phyloP scores from a whole-genome alignment of 1,140 invertebrate genomes.

The Caenorhabditis latens region DNA sequence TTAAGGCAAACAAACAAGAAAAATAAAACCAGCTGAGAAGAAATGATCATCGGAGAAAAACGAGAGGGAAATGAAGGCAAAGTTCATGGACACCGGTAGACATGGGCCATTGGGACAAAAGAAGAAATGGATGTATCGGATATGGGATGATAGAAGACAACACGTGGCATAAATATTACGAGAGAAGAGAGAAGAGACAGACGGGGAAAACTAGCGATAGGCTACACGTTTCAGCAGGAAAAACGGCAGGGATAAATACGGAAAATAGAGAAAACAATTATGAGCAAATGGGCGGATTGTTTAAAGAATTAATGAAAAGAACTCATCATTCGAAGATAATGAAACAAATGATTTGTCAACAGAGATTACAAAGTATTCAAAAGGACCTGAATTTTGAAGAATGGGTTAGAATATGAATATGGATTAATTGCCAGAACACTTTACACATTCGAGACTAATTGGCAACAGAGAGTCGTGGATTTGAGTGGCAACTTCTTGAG shows the following conservation, averaged over 20 bases:
- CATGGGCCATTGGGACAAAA: conserved; percentile 28
- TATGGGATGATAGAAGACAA: background rate
- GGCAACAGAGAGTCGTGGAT: conserved; percentile 49
- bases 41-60: conserved; percentile 52
- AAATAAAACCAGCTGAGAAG: conserved; percentile 49
- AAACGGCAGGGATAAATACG: conserved; percentile 15
- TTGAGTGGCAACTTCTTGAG: conserved; percentile 51
- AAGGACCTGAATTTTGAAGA: conserved; percentile 43
- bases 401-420: background rate
- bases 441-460: conserved; percentile 35
- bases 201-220: background rate
- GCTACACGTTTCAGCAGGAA: conserved; percentile 47
- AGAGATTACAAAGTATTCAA: conserved; percentile 53
- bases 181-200: background rate
- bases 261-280: background rate
- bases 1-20: background rate
- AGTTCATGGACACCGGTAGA: conserved; percentile 52
- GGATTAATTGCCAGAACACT: conserved; percentile 25
- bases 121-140: background rate
- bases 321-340: background rate
- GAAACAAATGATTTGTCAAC: background rate
- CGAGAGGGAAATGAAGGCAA: background rate
- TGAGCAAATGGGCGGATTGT: conserved; percentile 6
- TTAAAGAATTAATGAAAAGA: background rate
- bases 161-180: conserved; percentile 22